These are phyloP conservation scores for Mionectes macconnelli DNA, from an alignment of 2,113 vertebrate genomes.

Conservation along the genomic window DNA sequence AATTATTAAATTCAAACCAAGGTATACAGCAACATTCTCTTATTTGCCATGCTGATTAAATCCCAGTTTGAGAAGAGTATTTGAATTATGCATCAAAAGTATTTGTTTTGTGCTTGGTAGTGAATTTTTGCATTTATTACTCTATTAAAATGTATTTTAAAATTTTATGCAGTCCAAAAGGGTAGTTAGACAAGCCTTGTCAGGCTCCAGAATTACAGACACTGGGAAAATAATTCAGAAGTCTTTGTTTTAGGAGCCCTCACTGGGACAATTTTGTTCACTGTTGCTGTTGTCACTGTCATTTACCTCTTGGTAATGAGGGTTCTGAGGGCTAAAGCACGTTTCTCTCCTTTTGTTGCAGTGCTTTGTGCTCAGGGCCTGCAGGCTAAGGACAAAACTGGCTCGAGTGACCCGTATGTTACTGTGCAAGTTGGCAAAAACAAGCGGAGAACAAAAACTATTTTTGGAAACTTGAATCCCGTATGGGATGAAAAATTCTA, in stretches of 20 bases:
- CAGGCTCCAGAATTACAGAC: neutral
- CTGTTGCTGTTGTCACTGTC: neutral
- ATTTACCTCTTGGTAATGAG: neutral
- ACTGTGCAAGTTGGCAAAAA: slow-evolving; percentile 98
- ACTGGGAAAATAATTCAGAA: neutral
- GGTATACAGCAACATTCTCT: neutral
- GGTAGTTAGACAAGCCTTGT: neutral
- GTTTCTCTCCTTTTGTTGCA: slow-evolving; percentile 59
- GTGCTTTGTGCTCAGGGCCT: slow-evolving; percentile 96
- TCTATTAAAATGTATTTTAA: neutral
- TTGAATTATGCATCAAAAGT: neutral
- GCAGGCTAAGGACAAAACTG: slow-evolving; percentile 98
- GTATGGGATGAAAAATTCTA: slow-evolving; percentile 97
- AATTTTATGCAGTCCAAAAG: neutral
- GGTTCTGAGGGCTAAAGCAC: neutral
- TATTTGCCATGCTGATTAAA: neutral
- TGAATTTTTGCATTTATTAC: neutral
- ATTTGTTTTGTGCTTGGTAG: neutral
- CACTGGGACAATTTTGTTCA: neutral
- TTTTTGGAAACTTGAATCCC: slow-evolving; percentile 98
- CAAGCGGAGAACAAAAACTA: slow-evolving; percentile 94
- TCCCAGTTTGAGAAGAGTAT: neutral
- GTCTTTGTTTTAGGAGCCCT: neutral
- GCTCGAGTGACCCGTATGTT: slow-evolving; percentile 96
- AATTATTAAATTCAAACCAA: neutral